phyloP scores from a whole-genome alignment of 2,797 vertebrate species.

The Podarcis lilfordi region DNA sequence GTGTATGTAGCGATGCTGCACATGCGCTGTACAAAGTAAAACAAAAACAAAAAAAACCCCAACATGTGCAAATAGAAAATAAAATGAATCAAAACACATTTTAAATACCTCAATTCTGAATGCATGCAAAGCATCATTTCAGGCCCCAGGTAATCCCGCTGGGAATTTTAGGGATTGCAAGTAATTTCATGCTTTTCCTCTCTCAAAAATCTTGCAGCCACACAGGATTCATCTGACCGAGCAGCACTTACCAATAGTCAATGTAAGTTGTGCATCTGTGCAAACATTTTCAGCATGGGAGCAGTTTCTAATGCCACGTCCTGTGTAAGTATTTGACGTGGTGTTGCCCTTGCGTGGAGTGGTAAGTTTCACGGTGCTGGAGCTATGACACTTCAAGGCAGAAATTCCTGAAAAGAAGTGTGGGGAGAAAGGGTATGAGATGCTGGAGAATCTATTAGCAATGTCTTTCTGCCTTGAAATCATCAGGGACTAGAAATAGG shows the following conservation, averaged over 20 bases:
- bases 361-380: fast-evolving
- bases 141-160: not conserved
- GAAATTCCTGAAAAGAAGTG: not conserved
- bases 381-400: not conserved
- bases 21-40: too few relatives aligned
- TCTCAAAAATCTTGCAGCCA: not conserved
- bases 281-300: not conserved
- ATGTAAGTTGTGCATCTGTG: not conserved
- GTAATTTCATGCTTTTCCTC: not conserved
- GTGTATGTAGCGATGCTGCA: too few relatives aligned
- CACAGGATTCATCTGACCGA: not conserved
- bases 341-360: fast-evolving
- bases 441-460: too few relatives aligned
- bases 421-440: too few relatives aligned
- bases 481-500: too few relatives aligned
- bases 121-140: not conserved
- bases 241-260: not conserved
- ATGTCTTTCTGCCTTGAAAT: not conserved
- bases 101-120: not conserved
- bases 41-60: too few relatives aligned
- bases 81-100: too few relatives aligned
- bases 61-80: not conserved
- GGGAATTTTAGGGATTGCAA: not conserved
- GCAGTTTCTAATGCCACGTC: not conserved
- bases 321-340: fast-evolving